A percentile compares a stretch with the other conserved stretches of the same genome.
Conservation (phyloP, 2,888 invertebrate genomes). For the Andrena marginata region DNA sequence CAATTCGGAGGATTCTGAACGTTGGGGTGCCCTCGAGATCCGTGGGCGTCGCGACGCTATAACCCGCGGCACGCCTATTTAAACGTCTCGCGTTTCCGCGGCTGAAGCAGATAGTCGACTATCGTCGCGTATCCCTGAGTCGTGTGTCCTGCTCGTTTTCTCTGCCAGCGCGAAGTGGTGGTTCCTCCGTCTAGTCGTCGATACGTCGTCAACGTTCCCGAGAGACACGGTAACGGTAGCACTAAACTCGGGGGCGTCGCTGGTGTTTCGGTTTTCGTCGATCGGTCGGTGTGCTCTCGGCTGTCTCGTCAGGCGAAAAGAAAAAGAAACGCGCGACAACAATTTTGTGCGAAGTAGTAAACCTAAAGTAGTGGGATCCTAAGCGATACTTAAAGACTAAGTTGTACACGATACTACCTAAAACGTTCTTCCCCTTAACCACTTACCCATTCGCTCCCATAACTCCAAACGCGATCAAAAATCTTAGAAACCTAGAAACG, state of each 20-base stretch:
- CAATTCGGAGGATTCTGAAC: constrained; percentile 19
- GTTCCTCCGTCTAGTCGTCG: background rate
- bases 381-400: constrained; percentile 18
- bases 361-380: constrained; percentile 19
- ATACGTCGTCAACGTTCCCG: constrained; percentile 1
- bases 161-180: constrained; percentile 4
- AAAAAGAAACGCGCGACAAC: background rate
- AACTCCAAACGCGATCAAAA: no score
- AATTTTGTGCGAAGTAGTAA: background rate
- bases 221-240: constrained; percentile 42
- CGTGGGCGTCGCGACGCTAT: constrained; percentile 11
- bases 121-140: constrained; percentile 18
- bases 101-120: constrained; percentile 52
- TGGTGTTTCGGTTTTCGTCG: background rate
- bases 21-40: background rate
- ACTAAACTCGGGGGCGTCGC: background rate
- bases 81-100: constrained; percentile 51
- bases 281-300: constrained; percentile 22
- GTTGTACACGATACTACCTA: background rate
- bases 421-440: no score
- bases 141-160: background rate
- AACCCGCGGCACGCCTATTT: constrained; percentile 56
- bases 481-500: no score
- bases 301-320: constrained; percentile 10
- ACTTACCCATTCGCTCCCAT: no score